Conservation (phyloP, 1,140 invertebrate species). For the Psilanteris sp. region DNA sequence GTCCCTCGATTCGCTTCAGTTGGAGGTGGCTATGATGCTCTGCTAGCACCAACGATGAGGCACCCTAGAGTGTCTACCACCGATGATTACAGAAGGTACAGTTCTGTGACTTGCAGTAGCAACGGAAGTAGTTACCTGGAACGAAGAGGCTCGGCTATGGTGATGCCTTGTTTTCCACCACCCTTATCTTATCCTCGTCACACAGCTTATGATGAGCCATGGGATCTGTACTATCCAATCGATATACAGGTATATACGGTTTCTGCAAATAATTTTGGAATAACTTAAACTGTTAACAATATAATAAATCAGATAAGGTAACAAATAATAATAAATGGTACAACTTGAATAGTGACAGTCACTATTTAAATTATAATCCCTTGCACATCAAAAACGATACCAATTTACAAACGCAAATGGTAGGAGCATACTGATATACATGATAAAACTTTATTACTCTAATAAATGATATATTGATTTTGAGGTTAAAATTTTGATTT, state of each 20-base stretch:
- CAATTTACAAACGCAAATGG: too few relatives aligned
- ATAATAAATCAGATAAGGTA: too few relatives aligned
- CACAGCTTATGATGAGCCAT: constrained; percentile 78
- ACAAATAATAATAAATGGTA: too few relatives aligned
- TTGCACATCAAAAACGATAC: too few relatives aligned
- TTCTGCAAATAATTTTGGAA: too few relatives aligned
- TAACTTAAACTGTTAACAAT: too few relatives aligned
- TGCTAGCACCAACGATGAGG: constrained; percentile 83
- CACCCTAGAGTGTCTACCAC: constrained; percentile 76
- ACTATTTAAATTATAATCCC: too few relatives aligned
- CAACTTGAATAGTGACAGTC: too few relatives aligned
- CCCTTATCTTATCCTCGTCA: constrained; percentile 78
- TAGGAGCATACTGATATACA: too few relatives aligned
- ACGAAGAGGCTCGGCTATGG: constrained; percentile 86
- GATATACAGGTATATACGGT: constrained; percentile 83
- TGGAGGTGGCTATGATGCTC: constrained; percentile 85
- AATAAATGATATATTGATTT: too few relatives aligned
- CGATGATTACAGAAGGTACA: constrained; percentile 83
- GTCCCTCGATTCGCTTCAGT: constrained; percentile 84
- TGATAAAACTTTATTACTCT: too few relatives aligned
- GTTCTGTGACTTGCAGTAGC: constrained; percentile 89
- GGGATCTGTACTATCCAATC: constrained; percentile 84
- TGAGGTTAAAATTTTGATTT: too few relatives aligned
- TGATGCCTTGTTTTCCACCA: constrained; percentile 84
- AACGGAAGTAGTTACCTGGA: constrained; percentile 90